phyloP scores from a whole-genome alignment of 2,888 invertebrate genomes.

The Nomada goodeniana region DNA sequence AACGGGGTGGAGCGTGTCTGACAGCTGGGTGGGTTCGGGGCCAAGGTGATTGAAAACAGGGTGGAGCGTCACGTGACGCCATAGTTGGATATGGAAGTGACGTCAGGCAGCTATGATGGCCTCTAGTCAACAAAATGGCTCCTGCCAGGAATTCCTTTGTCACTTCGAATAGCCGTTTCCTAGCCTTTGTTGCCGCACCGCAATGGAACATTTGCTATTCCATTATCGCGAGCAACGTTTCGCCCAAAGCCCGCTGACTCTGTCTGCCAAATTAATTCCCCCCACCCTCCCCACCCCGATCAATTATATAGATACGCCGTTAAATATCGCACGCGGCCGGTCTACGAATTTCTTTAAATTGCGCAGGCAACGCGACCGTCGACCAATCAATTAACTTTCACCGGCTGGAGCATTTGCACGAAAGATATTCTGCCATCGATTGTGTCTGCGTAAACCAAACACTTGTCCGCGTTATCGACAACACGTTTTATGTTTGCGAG shows the following conservation, averaged over 20 bases:
- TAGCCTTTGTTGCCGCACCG: background rate
- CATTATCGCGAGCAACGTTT: background rate
- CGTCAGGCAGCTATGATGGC: constrained; percentile 86
- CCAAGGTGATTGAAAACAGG: constrained; percentile 87
- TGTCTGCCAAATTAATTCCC: background rate
- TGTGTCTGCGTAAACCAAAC: background rate
- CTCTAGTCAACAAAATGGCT: constrained; percentile 87
- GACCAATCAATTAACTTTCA: background rate
- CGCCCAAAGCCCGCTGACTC: rapidly evolving
- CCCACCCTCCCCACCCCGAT: background rate
- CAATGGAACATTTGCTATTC: background rate
- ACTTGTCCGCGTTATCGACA: background rate
- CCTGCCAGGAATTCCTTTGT: constrained; percentile 76
- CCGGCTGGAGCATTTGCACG: background rate
- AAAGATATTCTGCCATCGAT: background rate
- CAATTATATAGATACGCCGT: background rate
- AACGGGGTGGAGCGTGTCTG: constrained; percentile 84
- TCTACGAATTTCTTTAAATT: background rate
- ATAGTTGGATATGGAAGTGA: constrained; percentile 83
- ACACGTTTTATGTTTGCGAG: background rate
- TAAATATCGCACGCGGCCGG: background rate
- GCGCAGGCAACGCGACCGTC: background rate
- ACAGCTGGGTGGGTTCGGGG: constrained; percentile 85
- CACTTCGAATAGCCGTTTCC: constrained; percentile 43
- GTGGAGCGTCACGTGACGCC: constrained; percentile 86